Conservation (phyloP, 2,113 vertebrate species). For the Camelus bactrianus region DNA sequence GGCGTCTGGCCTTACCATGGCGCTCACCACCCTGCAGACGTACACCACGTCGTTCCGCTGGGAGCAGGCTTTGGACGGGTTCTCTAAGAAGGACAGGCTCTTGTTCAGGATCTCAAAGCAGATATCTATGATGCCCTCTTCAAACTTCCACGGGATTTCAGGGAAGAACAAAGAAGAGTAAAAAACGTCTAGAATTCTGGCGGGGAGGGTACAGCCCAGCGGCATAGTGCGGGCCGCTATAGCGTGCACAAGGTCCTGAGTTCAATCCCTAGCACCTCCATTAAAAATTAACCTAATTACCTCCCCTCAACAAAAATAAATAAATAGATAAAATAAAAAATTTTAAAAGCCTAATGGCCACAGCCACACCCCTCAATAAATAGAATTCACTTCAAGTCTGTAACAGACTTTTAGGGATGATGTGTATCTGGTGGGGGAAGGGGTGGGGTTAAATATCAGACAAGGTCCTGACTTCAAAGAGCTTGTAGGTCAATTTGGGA, state of each 20-base stretch:
- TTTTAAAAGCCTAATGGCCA: no score
- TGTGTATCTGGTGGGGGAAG: neutral
- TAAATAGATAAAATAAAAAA: no score
- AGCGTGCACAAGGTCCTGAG: no score
- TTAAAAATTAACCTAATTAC: no score
- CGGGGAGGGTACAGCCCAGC: no score
- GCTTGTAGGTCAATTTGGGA: conserved; percentile 23
- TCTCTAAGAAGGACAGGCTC: conserved; percentile 86
- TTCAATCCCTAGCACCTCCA: no score
- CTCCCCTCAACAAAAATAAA: no score
- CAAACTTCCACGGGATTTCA: conserved; percentile 88
- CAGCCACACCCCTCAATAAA: no score
- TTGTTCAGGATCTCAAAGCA: conserved; percentile 93
- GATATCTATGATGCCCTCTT: conserved; percentile 91
- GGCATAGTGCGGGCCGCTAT: no score
- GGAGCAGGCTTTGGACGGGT: conserved; percentile 86
- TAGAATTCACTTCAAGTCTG: neutral
- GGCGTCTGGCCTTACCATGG: conserved; percentile 89
- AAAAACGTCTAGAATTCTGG: neutral
- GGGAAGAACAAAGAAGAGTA: conserved; percentile 47
- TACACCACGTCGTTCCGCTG: conserved; percentile 89
- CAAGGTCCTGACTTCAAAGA: neutral
- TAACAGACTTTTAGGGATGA: neutral
- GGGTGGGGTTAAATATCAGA: neutral
- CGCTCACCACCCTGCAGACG: conserved; percentile 90